phyloP scores from a whole-genome alignment of 2,797 vertebrate genomes.

The Chelonia mydas region DNA sequence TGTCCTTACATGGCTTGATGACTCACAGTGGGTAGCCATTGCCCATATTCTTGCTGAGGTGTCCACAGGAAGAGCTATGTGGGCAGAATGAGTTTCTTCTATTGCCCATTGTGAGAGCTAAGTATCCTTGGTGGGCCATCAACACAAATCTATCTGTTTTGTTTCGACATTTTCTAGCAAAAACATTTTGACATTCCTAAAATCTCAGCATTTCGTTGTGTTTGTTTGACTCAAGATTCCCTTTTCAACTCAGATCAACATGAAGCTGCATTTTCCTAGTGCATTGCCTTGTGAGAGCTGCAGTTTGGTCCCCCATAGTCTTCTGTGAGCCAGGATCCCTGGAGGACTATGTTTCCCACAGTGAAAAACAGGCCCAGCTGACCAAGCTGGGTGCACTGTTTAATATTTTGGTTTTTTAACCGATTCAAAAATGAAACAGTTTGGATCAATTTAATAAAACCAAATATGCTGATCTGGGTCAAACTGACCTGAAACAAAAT shows the following conservation, averaged over 20 bases:
- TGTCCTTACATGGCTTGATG: too few species aligned
- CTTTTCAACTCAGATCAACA: background rate
- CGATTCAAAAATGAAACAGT: background rate
- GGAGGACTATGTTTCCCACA: background rate
- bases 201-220: too few species aligned
- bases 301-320: background rate
- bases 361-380: background rate
- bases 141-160: background rate
- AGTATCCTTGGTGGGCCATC: too few species aligned
- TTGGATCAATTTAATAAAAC: background rate
- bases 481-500: background rate
- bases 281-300: too few species aligned
- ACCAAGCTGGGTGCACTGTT: background rate
- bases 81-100: too few species aligned
- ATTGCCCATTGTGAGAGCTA: too few species aligned
- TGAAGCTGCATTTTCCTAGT: too few species aligned
- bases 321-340: background rate
- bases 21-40: too few species aligned
- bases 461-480: background rate
- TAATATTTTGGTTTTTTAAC: background rate
- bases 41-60: too few species aligned
- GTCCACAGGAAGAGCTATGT: too few species aligned
- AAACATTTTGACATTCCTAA: too few species aligned
- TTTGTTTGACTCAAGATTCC: too few species aligned
- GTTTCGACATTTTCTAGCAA: background rate